Evolutionary conservation across 2,888 invertebrate genomes (phyloP).

Genomic region (Eupithecia exiguata): DNA sequence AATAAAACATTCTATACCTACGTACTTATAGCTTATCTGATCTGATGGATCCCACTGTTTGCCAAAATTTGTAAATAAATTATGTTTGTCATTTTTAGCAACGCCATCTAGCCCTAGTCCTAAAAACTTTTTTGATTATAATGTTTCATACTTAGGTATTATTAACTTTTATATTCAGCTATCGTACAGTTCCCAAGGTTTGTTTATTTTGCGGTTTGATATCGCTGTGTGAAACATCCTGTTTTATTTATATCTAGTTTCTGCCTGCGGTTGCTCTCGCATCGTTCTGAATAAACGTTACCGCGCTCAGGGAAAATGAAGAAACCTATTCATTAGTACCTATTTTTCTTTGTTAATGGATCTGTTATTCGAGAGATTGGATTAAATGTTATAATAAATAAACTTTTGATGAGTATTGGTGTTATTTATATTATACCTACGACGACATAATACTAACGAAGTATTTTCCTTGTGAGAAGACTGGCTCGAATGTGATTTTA

Average conservation of each 20-base stretch:
- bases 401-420: neutral
- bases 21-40: neutral
- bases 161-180: neutral
- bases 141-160: too few relatives aligned
- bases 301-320: neutral
- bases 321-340: neutral
- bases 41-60: neutral
- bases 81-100: neutral
- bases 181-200: neutral
- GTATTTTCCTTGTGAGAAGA: neutral
- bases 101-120: neutral
- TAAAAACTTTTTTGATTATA: neutral
- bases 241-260: neutral
- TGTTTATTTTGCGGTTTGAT: neutral
- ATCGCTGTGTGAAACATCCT: neutral
- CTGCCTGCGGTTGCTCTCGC: neutral
- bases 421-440: neutral
- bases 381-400: neutral
- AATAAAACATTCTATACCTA: neutral
- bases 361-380: neutral
- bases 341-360: neutral
- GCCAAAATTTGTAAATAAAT: neutral
- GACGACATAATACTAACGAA: neutral
- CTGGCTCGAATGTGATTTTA: neutral
- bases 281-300: neutral